Evolutionary conservation across 1,140 invertebrate genomes (phyloP).

Genomic region (Bombus cullumanus): DNA sequence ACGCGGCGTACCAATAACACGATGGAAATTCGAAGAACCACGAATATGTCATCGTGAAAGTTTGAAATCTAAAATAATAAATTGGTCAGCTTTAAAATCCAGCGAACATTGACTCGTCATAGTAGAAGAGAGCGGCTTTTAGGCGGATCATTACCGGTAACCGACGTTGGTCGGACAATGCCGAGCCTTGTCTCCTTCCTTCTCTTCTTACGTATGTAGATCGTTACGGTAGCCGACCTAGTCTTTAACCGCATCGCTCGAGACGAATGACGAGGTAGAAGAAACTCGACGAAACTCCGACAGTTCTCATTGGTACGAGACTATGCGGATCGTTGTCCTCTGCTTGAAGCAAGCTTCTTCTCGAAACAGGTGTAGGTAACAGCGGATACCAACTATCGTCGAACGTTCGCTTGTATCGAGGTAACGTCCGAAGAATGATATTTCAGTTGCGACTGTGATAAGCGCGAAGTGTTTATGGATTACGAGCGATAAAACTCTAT

Average conservation of each 20-base stretch:
- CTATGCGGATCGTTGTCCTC: not conserved
- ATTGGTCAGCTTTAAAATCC: not conserved
- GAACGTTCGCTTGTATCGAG: slow-evolving; percentile 37
- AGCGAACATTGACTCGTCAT: too few species aligned
- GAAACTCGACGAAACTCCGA: not conserved
- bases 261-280: not conserved
- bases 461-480: slow-evolving; percentile 53
- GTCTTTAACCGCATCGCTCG: slow-evolving; percentile 28
- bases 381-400: slow-evolving; percentile 55
- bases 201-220: slow-evolving; percentile 7
- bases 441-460: slow-evolving; percentile 41
- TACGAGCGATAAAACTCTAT: slow-evolving; percentile 46
- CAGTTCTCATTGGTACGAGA: not conserved
- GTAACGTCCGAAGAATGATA: slow-evolving; percentile 12
- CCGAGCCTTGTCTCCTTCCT: slow-evolving; percentile 8
- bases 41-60: too few species aligned
- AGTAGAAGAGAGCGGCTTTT: slow-evolving; percentile 1
- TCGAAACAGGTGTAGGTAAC: not conserved
- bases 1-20: too few species aligned
- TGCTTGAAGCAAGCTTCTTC: not conserved
- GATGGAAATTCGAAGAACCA: too few species aligned
- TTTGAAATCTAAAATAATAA: too few species aligned
- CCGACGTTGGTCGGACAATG: not conserved
- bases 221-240: slow-evolving; percentile 46
- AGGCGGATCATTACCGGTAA: not conserved